Evolutionary conservation across 2,888 invertebrate species (phyloP).

Genomic region (Sarcophaga rosellei): DNA sequence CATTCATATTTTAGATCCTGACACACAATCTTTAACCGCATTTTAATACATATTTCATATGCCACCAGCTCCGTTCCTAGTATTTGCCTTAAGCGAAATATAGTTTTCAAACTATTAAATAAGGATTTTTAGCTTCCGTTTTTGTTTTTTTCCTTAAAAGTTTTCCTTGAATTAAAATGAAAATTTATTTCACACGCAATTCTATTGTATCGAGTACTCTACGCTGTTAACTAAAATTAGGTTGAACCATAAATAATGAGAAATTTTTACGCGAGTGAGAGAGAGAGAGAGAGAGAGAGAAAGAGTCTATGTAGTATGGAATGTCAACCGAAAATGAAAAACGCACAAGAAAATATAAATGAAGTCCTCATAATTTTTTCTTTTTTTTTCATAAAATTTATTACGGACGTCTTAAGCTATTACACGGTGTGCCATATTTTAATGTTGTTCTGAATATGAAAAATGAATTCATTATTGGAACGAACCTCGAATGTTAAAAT

Average conservation of each 20-base stretch:
- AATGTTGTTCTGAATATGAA: conserved; percentile 18
- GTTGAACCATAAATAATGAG: conserved; percentile 54
- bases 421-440: neutral
- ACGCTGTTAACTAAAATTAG: conserved; percentile 35
- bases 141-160: neutral
- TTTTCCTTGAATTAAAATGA: neutral
- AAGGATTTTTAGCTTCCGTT: conserved; percentile 42
- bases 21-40: neutral
- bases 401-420: conserved; percentile 50
- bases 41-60: neutral
- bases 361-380: neutral
- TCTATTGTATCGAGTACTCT: neutral
- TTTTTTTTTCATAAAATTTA: conserved; percentile 56
- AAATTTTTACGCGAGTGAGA: conserved; percentile 32
- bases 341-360: neutral
- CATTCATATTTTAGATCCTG: neutral
- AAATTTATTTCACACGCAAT: conserved; percentile 61
- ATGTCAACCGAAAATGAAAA: conserved; percentile 39
- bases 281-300: neutral
- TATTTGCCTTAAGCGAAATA: neutral
- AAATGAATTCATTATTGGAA: conserved; percentile 45
- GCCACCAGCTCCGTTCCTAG: too few relatives aligned
- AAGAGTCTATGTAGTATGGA: conserved; percentile 23
- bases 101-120: conserved; percentile 41
- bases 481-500: neutral